Base-by-base conservation (phyloP, 1,140 invertebrate genomes). In the Xylocopa sonorina region DNA sequence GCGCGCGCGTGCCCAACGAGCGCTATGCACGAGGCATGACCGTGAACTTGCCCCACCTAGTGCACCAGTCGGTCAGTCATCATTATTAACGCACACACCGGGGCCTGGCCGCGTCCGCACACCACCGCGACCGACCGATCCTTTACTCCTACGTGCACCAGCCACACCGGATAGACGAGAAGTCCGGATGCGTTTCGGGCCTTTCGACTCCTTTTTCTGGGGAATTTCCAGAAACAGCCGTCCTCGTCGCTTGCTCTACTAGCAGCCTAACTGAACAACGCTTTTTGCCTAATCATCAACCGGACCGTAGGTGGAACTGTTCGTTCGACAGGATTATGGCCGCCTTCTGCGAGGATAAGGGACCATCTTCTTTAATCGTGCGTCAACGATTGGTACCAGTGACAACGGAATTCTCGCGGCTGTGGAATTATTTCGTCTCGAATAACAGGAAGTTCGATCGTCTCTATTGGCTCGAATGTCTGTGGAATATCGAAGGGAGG, bases 11-110 rank as follows among this genome's bases (percentile, higher is more conserved):
- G 77, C 82, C 76, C 72, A 71, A 77, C 81, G 46, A 84, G 72
- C 73, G 66, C 83, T 85, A 82, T 85, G 55, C 73, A 84, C 73
- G 79, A 88, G 78, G 74, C 84, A 76, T 85, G 89, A 85, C 89
- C 89, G 82, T 90, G 89, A 90, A 90, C 89, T 90, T 90, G 88
- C 88, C 88, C 88, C 84, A 87, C 88, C 88, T 84, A 82, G 85
- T 83, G 86, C 86, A 78, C 87, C 78, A 87, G 82, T 84, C 83
- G 86, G 87, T 89, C 86, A 88, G 86, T 89, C 88, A 88, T 89
- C 89, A 89, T 88, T 89, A 89, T 90, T 89, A 85, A 86, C 83
- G 80, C 80, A 85, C 80, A 85, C 84, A 85, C 48, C n/a, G 63
- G 51, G 58, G 32, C 62, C 55, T 32, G 32, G 32, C n/a, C 43